A percentile compares a stretch with the other conserved stretches of the same genome.
Conservation (phyloP, 2,797 vertebrate genomes). For the Capromys pilorides region DNA sequence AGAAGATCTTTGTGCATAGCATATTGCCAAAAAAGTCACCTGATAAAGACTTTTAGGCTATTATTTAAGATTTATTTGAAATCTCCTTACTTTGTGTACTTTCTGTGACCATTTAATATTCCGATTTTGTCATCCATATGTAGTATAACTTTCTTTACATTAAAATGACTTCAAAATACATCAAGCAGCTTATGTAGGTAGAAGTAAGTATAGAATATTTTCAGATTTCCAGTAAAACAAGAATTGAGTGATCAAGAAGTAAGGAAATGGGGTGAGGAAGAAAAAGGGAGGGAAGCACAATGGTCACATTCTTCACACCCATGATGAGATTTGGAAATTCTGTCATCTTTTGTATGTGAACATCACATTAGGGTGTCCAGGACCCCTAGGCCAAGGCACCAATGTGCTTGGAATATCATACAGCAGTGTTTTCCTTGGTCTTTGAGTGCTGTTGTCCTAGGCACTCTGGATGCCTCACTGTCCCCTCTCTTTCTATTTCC, state of each 20-base stretch:
- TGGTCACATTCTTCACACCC: background rate
- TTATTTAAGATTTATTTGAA: conserved; percentile 39
- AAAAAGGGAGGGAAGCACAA: background rate
- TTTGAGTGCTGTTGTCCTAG: background rate
- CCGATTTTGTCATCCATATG: background rate
- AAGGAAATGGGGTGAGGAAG: background rate
- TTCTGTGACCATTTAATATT: conserved; percentile 5
- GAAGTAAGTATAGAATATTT: background rate
- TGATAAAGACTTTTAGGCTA: background rate
- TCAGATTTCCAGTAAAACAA: conserved; percentile 27
- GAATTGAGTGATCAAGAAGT: background rate
- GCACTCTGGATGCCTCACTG: background rate
- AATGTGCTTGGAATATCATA: background rate
- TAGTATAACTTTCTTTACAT: background rate
- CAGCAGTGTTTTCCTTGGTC: fast-evolving
- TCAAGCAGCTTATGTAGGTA: background rate
- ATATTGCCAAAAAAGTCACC: background rate
- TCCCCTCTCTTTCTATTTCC: background rate
- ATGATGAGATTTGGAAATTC: background rate
- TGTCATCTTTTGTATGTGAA: background rate
- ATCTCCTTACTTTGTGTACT: background rate
- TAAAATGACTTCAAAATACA: background rate
- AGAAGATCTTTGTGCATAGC: background rate
- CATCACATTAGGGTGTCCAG: no score
- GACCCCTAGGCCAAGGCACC: background rate